These are phyloP conservation scores for Podotricha telesiphe DNA, from an alignment of 2,888 invertebrate genomes.

Conservation along the genomic window DNA sequence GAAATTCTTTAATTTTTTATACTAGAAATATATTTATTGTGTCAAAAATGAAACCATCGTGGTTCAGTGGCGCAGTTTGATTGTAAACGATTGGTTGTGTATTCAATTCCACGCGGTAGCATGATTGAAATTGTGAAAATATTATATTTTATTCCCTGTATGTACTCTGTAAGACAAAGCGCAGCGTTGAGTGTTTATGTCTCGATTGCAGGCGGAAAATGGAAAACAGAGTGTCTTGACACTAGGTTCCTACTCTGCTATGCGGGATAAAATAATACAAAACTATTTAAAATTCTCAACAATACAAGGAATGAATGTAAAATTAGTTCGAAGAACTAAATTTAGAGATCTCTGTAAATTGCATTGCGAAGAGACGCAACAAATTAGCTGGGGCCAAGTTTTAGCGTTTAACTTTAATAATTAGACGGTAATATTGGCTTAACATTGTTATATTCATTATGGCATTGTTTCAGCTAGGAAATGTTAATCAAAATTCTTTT, in stretches of 20 bases:
- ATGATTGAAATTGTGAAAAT: too few species aligned
- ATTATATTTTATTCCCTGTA: too few species aligned
- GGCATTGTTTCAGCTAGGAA: background rate
- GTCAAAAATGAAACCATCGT: too few species aligned
- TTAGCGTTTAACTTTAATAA: constrained; percentile 35
- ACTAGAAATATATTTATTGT: too few species aligned
- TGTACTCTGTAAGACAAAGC: too few species aligned
- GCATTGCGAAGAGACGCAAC: constrained; percentile 37
- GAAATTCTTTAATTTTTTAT: too few species aligned
- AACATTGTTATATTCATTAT: constrained; percentile 23
- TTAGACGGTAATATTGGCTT: constrained; percentile 33
- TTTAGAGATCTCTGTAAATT: constrained; percentile 38
- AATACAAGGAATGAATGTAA: constrained; percentile 27
- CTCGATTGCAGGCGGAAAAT: too few species aligned
- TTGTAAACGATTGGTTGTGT: too few species aligned
- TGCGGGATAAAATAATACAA: background rate
- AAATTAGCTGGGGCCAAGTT: constrained; percentile 38
- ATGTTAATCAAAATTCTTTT: constrained; percentile 17
- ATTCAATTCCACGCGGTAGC: too few species aligned
- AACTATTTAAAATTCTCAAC: background rate
- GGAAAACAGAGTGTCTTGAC: background rate
- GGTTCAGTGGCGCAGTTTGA: too few species aligned
- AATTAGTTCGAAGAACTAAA: constrained; percentile 36
- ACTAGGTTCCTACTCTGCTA: background rate
- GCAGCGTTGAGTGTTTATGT: too few species aligned